Base-by-base conservation (phyloP, 1,140 invertebrate genomes). In the Ceratina japonica region DNA sequence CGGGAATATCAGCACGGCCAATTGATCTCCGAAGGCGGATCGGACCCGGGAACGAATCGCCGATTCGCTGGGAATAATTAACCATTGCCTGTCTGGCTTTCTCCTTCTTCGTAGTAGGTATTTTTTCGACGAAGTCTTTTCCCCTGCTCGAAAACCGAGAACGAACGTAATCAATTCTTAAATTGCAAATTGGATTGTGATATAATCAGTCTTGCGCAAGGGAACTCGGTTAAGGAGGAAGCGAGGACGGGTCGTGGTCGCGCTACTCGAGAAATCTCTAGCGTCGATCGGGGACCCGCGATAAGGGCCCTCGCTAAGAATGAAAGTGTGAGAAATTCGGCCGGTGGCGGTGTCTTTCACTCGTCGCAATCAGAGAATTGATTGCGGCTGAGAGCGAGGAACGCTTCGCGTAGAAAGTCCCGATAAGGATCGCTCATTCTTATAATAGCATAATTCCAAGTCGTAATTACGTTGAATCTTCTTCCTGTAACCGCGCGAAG, bases 271-370 rank as follows among this genome's bases (percentile, higher is more conserved):
- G 37, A 44, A 44, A 44, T 44, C 37, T 7, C 37, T 7, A 44
- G 37, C 10, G 37, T 44, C 37, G 37, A 44, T 44, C 37, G 37
- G 37, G 10, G 27, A 31, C 27, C 27, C 4, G 27, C 27, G 27
- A 31, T 31, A 31, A 4, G 27, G 27, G 4, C 27, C 27, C 27
- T 31, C 27, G 27, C 27, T 76, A 56, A 37, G 69, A 75, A 84
- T 77, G 73, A 84, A 79, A 84, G 83, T 82, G 83, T 84, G 83
- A 84, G 83, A 84, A 77, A 84, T 84, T 73, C 73, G 76, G 68
- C 75, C 62, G 22, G 52, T 56, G 64, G n/a, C 49, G 27, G 27
- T 27, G 8, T 58, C 63, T 58, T 44, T 76, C 27, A 15, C 10
- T 71, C 49, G n/a, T 75, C 24, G 56, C 82, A 71, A 80, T 76